Percentiles rank a stretch among this genome's conserved stretches.
These are phyloP conservation scores for Tenualosa ilisha DNA, from an alignment of 2,797 vertebrate genomes.

Conservation along the genomic window DNA sequence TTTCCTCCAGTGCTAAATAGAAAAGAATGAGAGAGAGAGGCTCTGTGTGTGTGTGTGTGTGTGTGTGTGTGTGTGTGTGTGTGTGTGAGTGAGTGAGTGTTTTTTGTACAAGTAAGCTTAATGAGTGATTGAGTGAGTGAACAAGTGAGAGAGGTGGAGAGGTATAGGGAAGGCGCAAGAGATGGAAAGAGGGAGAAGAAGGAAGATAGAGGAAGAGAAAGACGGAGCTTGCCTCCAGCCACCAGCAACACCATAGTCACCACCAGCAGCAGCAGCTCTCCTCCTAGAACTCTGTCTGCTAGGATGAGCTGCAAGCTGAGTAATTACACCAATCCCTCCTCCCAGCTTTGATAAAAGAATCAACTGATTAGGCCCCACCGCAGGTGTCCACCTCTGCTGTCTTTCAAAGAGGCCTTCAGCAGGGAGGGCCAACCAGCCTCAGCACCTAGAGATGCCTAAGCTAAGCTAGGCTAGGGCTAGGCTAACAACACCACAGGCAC, in stretches of 20 bases:
- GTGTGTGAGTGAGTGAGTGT: too few species aligned
- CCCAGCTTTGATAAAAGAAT: conserved; percentile 54
- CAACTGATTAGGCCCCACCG: conserved; percentile 58
- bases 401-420: not conserved
- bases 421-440: not conserved
- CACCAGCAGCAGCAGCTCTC: conserved; percentile 19
- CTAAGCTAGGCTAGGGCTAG: not conserved
- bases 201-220: not conserved
- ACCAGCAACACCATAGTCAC: not conserved
- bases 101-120: too few species aligned
- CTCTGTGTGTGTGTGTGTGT: not conserved
- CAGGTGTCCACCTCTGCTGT: not conserved
- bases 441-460: not conserved
- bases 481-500: not conserved
- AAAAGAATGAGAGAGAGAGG: not conserved
- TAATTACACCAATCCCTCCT: conserved; percentile 61
- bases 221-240: not conserved
- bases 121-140: not conserved
- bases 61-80: not conserved
- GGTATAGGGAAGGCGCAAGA: not conserved
- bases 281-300: not conserved
- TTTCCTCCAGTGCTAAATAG: not conserved
- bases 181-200: not conserved
- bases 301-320: conserved; percentile 39
- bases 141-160: too few species aligned